Evolutionary conservation across 2,797 vertebrate species (phyloP).

Genomic region (Allobates femoralis): DNA sequence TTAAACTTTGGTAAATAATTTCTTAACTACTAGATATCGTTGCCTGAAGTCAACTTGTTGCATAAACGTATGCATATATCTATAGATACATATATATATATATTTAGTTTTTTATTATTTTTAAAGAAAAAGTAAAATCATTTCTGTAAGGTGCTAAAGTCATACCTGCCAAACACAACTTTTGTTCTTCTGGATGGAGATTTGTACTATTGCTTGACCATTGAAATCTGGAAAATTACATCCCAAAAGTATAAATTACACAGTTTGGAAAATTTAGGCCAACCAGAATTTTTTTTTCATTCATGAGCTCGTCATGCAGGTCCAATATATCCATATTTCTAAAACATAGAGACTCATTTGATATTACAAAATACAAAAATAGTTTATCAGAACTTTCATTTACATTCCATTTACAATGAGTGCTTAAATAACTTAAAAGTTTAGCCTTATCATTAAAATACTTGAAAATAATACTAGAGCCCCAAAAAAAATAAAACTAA

Average conservation of each 20-base stretch:
- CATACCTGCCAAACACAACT: slow-evolving; percentile 58
- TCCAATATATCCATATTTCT: slow-evolving; percentile 74
- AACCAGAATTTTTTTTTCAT: slow-evolving; percentile 65
- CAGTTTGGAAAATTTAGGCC: slow-evolving; percentile 66
- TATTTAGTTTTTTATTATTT: background rate
- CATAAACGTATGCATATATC: slow-evolving; percentile 44
- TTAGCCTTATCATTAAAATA: slow-evolving; percentile 73
- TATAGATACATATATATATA: slow-evolving; percentile 49
- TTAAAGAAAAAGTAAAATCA: slow-evolving; percentile 19
- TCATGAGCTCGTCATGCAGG: slow-evolving; percentile 70
- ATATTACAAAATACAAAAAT: slow-evolving; percentile 99
- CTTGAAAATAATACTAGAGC: slow-evolving; percentile 60
- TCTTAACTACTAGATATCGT: slow-evolving; percentile 10
- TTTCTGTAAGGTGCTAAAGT: slow-evolving; percentile 60
- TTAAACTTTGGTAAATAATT: slow-evolving; percentile 50
- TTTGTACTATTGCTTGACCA: slow-evolving; percentile 66
- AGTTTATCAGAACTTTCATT: slow-evolving; percentile 95
- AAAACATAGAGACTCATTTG: slow-evolving; percentile 93
- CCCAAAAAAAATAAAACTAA: slow-evolving; percentile 62
- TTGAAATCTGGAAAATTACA: slow-evolving; percentile 66
- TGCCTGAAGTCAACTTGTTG: slow-evolving; percentile 51
- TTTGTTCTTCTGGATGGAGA: slow-evolving; percentile 65
- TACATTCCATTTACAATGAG: slow-evolving; percentile 95
- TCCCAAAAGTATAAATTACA: slow-evolving; percentile 67
- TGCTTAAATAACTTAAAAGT: slow-evolving; percentile 93